Conservation (phyloP, 2,113 vertebrate genomes). For the Tragulus kanchil region DNA sequence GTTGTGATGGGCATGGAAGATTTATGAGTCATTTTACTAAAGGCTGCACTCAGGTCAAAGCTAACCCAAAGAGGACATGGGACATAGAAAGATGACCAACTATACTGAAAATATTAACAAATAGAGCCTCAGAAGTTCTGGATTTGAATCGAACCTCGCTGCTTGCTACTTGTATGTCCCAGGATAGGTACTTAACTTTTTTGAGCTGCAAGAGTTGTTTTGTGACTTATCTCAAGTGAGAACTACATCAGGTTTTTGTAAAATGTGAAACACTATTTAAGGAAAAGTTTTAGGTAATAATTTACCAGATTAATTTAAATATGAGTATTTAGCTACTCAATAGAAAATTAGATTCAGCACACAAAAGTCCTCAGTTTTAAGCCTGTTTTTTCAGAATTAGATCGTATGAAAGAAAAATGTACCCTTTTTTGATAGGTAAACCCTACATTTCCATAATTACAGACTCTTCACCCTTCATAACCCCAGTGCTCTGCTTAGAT, state of each 20-base stretch:
- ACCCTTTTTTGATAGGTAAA: not conserved
- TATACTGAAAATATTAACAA: slow-evolving; percentile 4
- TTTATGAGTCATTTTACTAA: slow-evolving; percentile 49
- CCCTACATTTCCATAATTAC: not conserved
- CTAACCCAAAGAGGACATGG: not conserved
- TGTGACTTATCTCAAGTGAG: slow-evolving; percentile 25
- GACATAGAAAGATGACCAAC: not conserved
- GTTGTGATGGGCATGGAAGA: not conserved
- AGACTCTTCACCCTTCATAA: not conserved
- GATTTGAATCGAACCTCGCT: not conserved
- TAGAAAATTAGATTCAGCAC: not conserved
- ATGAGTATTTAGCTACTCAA: slow-evolving; percentile 1
- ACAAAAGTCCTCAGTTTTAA: not conserved
- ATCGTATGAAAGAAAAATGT: not conserved
- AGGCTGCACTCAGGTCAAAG: not conserved
- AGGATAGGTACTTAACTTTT: not conserved
- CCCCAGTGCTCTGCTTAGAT: not conserved
- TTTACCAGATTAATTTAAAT: slow-evolving; percentile 9
- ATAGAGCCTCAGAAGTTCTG: not conserved
- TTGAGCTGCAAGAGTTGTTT: not conserved
- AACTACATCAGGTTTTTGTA: not conserved
- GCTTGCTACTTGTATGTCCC: not conserved
- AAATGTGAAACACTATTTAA: not conserved
- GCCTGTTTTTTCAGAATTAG: not conserved
- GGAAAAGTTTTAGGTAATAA: slow-evolving; percentile 16